These are phyloP conservation scores for Sprattus sprattus DNA, from an alignment of 2,113 vertebrate genomes.

Conservation along the genomic window DNA sequence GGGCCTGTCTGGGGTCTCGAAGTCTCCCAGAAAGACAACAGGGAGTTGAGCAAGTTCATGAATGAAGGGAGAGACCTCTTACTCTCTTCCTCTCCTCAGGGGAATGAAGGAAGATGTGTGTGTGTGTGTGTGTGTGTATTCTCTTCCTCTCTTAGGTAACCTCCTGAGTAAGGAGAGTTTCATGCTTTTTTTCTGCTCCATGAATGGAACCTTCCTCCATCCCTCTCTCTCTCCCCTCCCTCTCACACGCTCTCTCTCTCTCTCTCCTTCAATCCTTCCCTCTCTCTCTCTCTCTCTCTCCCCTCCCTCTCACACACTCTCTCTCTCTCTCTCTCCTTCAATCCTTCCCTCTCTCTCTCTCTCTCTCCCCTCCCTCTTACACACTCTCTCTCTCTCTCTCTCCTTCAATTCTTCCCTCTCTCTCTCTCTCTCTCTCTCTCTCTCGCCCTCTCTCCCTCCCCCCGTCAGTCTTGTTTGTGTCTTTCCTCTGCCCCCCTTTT, in stretches of 20 bases:
- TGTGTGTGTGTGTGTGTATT: no score
- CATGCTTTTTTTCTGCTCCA: background rate
- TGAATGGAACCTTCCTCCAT: background rate
- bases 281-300: no score
- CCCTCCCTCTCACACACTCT: background rate
- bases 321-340: background rate
- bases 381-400: background rate
- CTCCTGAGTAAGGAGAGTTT: background rate
- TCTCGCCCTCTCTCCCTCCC: slow-evolving; percentile 22
- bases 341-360: background rate
- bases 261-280: no score
- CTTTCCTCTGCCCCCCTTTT: slow-evolving; percentile 8
- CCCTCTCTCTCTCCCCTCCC: slow-evolving; percentile 23
- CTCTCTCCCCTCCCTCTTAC: slow-evolving; percentile 35
- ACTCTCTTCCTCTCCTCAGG: background rate
- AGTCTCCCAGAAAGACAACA: background rate
- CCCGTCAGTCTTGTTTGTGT: slow-evolving; percentile 16
- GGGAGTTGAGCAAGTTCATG: background rate
- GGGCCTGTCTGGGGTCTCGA: background rate
- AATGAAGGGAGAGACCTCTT: background rate
- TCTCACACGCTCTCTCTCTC: background rate
- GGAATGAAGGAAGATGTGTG: no score
- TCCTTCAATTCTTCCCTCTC: background rate
- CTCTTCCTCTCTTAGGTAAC: background rate
- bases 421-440: slow-evolving; percentile 14